Evolutionary conservation across 2,888 invertebrate species (phyloP).

Genomic region (Platycheirus rosarum): DNA sequence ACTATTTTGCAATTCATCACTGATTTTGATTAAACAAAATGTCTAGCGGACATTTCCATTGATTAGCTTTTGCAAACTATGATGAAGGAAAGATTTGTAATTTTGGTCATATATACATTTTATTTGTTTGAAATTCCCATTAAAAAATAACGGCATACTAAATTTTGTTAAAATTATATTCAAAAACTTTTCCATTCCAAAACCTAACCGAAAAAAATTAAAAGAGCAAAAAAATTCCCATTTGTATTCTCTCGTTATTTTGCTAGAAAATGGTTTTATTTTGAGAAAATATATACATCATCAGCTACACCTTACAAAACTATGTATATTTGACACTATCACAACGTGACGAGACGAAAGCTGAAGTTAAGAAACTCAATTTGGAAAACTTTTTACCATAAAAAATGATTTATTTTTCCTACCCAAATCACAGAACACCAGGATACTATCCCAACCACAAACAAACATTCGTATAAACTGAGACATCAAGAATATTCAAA

Average conservation of each 20-base stretch:
- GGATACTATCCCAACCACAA: conserved; percentile 2
- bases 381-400: conserved; percentile 48
- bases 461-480: conserved; percentile 2
- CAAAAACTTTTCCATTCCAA: not conserved
- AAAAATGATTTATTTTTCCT: conserved; percentile 58
- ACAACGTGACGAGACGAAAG: conserved; percentile 44
- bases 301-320: not conserved
- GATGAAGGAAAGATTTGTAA: conserved; percentile 14
- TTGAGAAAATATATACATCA: not conserved
- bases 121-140: not conserved
- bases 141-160: not conserved
- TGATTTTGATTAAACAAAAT: not conserved
- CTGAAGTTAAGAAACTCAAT: conserved; percentile 37
- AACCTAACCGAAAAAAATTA: not conserved
- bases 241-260: not conserved
- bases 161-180: not conserved
- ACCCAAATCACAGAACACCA: conserved; percentile 26
- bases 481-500: conserved; percentile 35
- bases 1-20: conserved; percentile 1
- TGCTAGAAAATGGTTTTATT: conserved; percentile 2
- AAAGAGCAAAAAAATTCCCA: not conserved
- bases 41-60: not conserved
- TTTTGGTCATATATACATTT: not conserved
- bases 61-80: not conserved
- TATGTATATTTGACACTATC: conserved; percentile 55